Percentiles rank a stretch among this genome's conserved stretches.
Evolutionary conservation across 2,888 invertebrate species (phyloP).

Genomic region (Plagiodera versicolora): DNA sequence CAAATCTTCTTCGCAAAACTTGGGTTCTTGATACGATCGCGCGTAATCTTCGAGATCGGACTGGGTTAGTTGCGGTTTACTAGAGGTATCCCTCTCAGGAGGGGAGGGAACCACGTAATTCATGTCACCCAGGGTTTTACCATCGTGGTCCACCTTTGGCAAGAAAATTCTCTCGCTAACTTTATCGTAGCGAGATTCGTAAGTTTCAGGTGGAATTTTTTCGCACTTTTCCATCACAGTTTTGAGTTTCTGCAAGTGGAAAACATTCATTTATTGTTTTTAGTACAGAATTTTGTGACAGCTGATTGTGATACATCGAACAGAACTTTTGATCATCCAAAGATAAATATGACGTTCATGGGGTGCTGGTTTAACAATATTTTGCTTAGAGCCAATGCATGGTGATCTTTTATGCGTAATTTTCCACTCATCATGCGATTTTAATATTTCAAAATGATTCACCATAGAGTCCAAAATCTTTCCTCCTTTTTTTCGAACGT

Average conservation of each 20-base stretch:
- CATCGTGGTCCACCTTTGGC: conserved; percentile 66
- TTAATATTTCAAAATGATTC: too few relatives aligned
- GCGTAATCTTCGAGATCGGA: conserved; percentile 73
- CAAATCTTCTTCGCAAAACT: conserved; percentile 42
- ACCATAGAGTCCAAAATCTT: too few relatives aligned
- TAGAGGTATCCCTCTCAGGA: conserved; percentile 65
- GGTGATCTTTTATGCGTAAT: too few relatives aligned
- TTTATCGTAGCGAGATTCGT: conserved; percentile 57
- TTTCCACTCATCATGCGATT: too few relatives aligned
- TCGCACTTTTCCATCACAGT: conserved; percentile 72
- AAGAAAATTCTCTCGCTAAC: conserved; percentile 56
- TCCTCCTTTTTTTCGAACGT: too few relatives aligned
- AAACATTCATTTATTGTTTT: background rate
- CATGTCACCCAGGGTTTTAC: conserved; percentile 63
- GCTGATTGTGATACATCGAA: too few relatives aligned
- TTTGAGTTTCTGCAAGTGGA: conserved; percentile 60
- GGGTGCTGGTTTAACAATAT: too few relatives aligned
- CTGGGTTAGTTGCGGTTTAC: conserved; percentile 58
- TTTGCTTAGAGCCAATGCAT: too few relatives aligned
- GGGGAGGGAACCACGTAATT: conserved; percentile 72
- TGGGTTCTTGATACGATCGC: conserved; percentile 59
- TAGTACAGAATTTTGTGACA: too few relatives aligned
- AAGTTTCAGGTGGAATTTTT: conserved; percentile 62
- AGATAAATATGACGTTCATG: too few relatives aligned
- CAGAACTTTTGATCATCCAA: too few relatives aligned